Conservation (phyloP, 2,113 vertebrate species). For the Onychorhynchus coronatus region DNA sequence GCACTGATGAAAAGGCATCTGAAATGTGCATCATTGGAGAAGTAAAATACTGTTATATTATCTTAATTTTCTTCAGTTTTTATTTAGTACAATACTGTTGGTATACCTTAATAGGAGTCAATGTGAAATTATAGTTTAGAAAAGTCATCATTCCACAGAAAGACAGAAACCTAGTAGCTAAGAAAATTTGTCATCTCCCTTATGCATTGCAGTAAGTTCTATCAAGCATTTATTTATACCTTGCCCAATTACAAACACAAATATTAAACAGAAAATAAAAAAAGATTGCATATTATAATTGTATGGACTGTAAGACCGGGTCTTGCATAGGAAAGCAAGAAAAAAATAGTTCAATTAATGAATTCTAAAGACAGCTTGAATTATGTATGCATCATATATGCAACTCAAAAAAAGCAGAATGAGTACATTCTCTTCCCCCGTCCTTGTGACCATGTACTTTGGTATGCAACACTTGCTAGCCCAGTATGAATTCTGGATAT, state of each 20-base stretch:
- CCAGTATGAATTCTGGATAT: background rate
- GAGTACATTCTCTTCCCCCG: background rate
- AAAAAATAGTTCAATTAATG: background rate
- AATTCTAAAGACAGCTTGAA: background rate
- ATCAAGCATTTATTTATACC: background rate
- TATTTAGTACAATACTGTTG: background rate
- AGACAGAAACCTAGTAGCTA: background rate
- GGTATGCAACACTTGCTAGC: background rate
- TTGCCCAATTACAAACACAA: background rate
- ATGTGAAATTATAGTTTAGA: background rate
- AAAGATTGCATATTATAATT: background rate
- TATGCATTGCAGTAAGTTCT: background rate
- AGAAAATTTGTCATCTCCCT: background rate
- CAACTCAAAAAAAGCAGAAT: background rate
- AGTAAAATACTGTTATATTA: background rate
- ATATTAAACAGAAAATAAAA: background rate
- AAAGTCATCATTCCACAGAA: background rate
- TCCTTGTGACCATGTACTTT: background rate
- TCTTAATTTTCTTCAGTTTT: background rate
- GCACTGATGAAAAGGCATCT: background rate
- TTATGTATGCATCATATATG: background rate
- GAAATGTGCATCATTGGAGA: background rate
- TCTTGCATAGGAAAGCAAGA: background rate
- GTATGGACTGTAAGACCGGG: background rate
- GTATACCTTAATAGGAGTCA: background rate